Conservation (phyloP, 2,888 invertebrate genomes). For the Pollenia angustigena region DNA sequence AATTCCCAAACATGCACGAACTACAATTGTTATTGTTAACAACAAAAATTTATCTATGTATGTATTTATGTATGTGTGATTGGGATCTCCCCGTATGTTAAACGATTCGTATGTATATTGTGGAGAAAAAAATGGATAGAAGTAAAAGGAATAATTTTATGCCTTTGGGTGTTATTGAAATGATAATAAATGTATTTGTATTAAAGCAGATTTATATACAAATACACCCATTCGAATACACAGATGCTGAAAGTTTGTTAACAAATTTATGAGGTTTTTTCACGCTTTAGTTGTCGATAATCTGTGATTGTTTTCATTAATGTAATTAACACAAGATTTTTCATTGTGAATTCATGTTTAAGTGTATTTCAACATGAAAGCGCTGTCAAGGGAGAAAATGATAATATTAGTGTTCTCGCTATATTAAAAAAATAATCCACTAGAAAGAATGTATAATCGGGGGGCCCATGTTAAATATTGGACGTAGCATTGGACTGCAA, state of each 20-base stretch:
- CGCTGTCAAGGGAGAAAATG: conserved; percentile 20
- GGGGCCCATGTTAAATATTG: no score
- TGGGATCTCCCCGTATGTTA: background rate
- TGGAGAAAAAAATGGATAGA: background rate
- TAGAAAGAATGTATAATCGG: background rate
- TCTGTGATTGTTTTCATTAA: conserved; percentile 63
- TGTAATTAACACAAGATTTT: conserved; percentile 66
- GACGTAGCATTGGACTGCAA: no score
- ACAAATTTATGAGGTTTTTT: conserved; percentile 36
- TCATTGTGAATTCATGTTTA: conserved; percentile 39
- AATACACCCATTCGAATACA: conserved; percentile 13
- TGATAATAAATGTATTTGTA: conserved; percentile 20
- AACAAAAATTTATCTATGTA: background rate
- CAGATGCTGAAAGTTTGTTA: conserved; percentile 31
- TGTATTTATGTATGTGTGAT: background rate
- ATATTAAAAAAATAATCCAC: background rate
- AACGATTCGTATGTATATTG: conserved; percentile 3
- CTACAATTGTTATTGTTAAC: conserved; percentile 45
- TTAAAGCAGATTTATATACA: conserved; percentile 16
- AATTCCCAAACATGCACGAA: conserved; percentile 4
- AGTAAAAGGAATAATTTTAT: conserved; percentile 28
- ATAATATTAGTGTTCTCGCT: background rate
- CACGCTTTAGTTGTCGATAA: conserved; percentile 57
- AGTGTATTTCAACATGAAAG: conserved; percentile 8
- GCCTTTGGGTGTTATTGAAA: conserved; percentile 50